Percentiles rank a stretch among this genome's conserved stretches.
Conservation (phyloP, 1,140 invertebrate genomes). For the Drosophila varians region DNA sequence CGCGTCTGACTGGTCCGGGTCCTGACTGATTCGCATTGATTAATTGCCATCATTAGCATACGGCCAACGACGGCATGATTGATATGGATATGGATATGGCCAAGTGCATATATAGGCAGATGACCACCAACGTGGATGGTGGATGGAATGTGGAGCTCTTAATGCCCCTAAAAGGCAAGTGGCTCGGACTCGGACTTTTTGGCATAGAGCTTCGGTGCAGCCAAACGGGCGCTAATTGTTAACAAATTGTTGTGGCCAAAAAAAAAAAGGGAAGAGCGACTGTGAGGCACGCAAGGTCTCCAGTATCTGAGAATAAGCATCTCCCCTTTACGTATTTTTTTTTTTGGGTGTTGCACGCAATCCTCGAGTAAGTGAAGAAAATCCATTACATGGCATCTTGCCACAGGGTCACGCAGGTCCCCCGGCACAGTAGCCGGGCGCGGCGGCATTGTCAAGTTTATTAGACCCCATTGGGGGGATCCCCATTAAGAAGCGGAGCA, state of each 20-base stretch:
- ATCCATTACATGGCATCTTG: conserved; percentile 50
- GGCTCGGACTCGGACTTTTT: conserved; percentile 40
- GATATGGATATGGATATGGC: conserved; percentile 65
- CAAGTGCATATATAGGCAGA: conserved; percentile 1
- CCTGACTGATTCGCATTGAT: conserved; percentile 78
- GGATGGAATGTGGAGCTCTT: conserved; percentile 64
- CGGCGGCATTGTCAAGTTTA: conserved; percentile 26
- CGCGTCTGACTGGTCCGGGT: conserved; percentile 24
- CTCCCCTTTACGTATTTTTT: background rate
- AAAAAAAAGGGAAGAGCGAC: conserved; percentile 2
- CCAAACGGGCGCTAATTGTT: conserved; percentile 67
- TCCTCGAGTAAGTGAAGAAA: conserved; percentile 67
- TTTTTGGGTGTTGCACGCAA: conserved; percentile 53
- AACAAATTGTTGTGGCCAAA: conserved; percentile 71
- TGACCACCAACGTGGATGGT: conserved; percentile 58
- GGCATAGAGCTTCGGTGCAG: conserved; percentile 44
- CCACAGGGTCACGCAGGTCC: conserved; percentile 35
- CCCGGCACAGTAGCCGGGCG: conserved; percentile 25
- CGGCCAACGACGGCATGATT: conserved; percentile 75
- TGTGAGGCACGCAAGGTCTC: conserved; percentile 47
- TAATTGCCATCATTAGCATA: conserved; percentile 81
- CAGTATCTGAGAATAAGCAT: conserved; percentile 2
- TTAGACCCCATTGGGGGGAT: conserved; percentile 20
- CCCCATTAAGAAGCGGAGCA: conserved; percentile 14
- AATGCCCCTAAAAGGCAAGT: conserved; percentile 69